Conservation (phyloP, 2,113 vertebrate species). For the Eubucco bourcierii region DNA sequence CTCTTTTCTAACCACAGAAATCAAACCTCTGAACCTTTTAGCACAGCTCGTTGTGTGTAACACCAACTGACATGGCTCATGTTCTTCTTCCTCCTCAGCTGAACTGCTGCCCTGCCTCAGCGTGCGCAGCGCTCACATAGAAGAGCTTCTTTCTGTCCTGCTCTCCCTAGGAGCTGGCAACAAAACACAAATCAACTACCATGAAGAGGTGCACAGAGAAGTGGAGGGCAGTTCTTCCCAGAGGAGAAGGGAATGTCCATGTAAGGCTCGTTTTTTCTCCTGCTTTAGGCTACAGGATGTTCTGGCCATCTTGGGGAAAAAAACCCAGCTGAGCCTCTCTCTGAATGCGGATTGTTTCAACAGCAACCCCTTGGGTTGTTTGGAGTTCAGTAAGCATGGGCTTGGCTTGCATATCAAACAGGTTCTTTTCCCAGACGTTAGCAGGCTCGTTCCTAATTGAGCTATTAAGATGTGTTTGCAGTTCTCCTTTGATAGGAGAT, state of each 20-base stretch:
- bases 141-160: neutral
- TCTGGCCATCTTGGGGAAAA: conserved; percentile 54
- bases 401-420: conserved; percentile 15
- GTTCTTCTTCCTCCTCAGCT: neutral
- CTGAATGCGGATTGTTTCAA: conserved; percentile 12
- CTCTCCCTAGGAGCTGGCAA: neutral
- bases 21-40: neutral
- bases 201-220: neutral
- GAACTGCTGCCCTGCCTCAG: neutral
- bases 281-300: conserved; percentile 34
- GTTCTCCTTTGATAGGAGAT: neutral
- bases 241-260: conserved; percentile 40
- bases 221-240: neutral
- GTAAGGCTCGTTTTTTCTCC: conserved; percentile 44
- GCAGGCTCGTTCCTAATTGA: neutral
- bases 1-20: neutral
- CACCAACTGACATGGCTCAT: fast-evolving
- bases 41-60: fast-evolving
- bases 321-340: fast-evolving
- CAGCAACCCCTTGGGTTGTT: neutral
- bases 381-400: conserved; percentile 2
- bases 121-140: fast-evolving
- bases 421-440: neutral
- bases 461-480: neutral
- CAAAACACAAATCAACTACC: neutral